Percentiles rank a stretch among this genome's conserved stretches.
phyloP scores from a whole-genome alignment of 2,797 vertebrate species.

The Sparus aurata region DNA sequence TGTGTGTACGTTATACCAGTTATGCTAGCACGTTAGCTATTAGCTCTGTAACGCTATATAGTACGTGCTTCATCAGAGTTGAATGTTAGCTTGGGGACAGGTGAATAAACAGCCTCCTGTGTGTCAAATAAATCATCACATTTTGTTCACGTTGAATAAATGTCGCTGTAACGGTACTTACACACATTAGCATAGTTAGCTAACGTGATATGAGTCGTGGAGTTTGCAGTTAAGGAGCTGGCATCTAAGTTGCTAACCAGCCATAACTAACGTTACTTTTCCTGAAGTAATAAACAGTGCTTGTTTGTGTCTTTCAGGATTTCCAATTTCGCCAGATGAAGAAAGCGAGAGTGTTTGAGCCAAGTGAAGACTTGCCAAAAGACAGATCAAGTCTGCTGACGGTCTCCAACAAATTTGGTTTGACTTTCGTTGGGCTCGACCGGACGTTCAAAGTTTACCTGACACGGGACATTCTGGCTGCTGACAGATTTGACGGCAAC shows the following conservation, averaged over 20 bases:
- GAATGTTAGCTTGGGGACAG: background rate
- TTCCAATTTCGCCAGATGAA: constrained; percentile 97
- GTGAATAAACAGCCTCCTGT: background rate
- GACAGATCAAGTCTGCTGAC: constrained; percentile 91
- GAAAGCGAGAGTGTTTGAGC: constrained; percentile 91
- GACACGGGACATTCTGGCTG: constrained; percentile 88
- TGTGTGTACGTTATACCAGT: constrained; percentile 7
- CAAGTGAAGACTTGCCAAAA: constrained; percentile 88
- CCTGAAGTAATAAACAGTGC: background rate
- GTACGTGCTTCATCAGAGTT: background rate
- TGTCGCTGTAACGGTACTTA: background rate
- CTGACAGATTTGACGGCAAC: constrained; percentile 88
- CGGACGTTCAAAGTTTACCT: constrained; percentile 89
- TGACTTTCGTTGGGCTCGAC: constrained; percentile 90
- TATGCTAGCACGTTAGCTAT: constrained; percentile 16
- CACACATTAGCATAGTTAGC: background rate
- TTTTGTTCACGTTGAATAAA: accelerated
- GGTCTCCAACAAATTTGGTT: constrained; percentile 93
- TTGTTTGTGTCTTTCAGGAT: constrained; percentile 84
- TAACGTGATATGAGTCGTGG: background rate
- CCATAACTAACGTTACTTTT: background rate
- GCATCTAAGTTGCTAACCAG: background rate
- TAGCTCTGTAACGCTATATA: background rate
- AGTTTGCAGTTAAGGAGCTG: background rate
- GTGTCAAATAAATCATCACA: background rate